Percentiles rank a stretch among this genome's conserved stretches.
phyloP scores from a whole-genome alignment of 2,797 vertebrate species.

The Malacoctenus gilli region DNA sequence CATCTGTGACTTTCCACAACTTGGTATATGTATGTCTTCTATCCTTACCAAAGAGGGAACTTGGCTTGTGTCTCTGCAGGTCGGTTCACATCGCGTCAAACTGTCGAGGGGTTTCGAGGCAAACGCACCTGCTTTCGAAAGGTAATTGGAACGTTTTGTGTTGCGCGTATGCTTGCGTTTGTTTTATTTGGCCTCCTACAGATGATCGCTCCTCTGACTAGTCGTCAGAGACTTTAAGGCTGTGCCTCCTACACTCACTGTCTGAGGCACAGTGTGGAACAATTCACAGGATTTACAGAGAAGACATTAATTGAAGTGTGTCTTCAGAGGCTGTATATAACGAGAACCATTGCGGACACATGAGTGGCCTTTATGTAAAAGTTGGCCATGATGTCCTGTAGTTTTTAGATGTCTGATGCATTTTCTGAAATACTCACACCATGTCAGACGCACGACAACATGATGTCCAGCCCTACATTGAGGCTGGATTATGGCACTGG shows the following conservation, averaged over 20 bases:
- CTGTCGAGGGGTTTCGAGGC: slow-evolving; percentile 98
- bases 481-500: no score
- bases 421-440: neutral
- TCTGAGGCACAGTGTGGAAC: neutral
- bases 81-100: slow-evolving; percentile 97
- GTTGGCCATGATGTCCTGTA: neutral
- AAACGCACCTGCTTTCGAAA: slow-evolving; percentile 97
- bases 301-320: slow-evolving; percentile 37
- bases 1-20: slow-evolving; percentile 1
- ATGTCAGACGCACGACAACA: no score
- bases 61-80: slow-evolving; percentile 78
- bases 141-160: slow-evolving; percentile 78
- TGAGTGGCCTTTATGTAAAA: slow-evolving; percentile 17
- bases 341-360: slow-evolving; percentile 27
- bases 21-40: slow-evolving; percentile 3
- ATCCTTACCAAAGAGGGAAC: slow-evolving; percentile 28
- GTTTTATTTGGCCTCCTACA: slow-evolving; percentile 28
- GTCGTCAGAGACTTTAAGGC: slow-evolving; percentile 13
- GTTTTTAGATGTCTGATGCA: slow-evolving; percentile 15
- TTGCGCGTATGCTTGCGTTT: slow-evolving; percentile 3
- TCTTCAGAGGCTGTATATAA: slow-evolving; percentile 15
- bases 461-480: no score
- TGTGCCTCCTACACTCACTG: slow-evolving; percentile 12
- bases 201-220: slow-evolving; percentile 25
- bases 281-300: slow-evolving; percentile 14